Evolutionary conservation across 2,888 invertebrate species (phyloP).

Genomic region (Nasonovia ribisnigri): DNA sequence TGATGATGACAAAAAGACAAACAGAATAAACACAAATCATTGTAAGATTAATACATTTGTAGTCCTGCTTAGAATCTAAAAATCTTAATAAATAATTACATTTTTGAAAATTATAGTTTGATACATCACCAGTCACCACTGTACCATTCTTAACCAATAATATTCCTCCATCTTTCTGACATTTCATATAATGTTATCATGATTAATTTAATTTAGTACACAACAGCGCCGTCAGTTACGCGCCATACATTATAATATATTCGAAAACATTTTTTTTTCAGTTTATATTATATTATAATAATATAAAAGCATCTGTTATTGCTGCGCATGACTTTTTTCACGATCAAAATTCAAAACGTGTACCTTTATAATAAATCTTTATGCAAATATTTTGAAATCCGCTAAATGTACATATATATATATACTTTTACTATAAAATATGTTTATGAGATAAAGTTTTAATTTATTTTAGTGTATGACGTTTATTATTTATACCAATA

Average conservation of each 20-base stretch:
- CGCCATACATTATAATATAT: background rate
- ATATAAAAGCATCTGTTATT: background rate
- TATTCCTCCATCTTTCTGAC: background rate
- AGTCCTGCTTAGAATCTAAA: background rate
- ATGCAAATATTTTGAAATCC: slow-evolving; percentile 16
- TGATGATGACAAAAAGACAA: too few relatives aligned
- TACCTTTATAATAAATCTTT: slow-evolving; percentile 30
- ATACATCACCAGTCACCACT: background rate
- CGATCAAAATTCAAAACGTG: slow-evolving; percentile 18
- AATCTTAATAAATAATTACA: background rate
- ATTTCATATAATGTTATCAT: background rate
- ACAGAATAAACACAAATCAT: too few relatives aligned
- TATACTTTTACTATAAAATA: background rate
- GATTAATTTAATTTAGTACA: background rate
- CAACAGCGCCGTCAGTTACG: background rate
- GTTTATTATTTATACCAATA: background rate
- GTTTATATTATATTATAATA: background rate
- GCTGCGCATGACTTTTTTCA: background rate
- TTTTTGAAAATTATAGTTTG: background rate
- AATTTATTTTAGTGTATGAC: background rate
- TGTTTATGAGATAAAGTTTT: background rate
- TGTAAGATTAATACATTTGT: too few relatives aligned
- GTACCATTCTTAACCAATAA: background rate
- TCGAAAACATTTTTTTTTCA: background rate
- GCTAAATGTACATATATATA: background rate